Conservation (phyloP, 64 coral and sea anemone species). For the Dendronephthya gigantea region DNA sequence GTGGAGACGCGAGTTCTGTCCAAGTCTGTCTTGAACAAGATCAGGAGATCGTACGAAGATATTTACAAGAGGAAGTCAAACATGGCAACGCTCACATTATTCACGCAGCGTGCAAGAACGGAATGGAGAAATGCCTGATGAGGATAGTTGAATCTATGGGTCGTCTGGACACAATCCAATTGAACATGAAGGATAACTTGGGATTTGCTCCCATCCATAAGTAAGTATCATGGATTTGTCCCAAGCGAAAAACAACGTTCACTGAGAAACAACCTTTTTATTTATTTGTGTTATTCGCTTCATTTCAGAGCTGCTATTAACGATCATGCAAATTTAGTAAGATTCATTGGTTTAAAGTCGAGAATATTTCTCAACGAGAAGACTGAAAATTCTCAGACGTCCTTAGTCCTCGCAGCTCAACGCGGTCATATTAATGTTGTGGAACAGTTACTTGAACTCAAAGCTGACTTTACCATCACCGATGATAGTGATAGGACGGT, state of each 20-base stretch:
- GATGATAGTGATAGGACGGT: neutral
- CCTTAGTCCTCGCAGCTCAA: neutral
- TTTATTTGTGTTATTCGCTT: neutral
- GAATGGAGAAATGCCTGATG: neutral
- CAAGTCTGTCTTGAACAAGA: neutral
- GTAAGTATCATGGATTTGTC: neutral
- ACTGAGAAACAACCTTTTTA: too few species aligned
- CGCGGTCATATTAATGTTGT: neutral
- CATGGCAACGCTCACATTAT: neutral
- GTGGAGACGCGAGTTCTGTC: neutral
- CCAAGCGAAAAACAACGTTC: too few species aligned
- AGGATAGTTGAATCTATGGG: neutral
- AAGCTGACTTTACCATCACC: neutral
- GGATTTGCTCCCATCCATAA: neutral
- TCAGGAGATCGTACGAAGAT: neutral
- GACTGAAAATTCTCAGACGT: neutral
- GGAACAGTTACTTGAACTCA: neutral
- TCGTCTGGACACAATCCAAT: neutral
- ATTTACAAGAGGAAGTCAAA: neutral
- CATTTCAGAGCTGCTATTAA: neutral
- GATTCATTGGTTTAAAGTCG: neutral
- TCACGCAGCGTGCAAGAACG: neutral
- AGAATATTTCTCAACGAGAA: neutral
- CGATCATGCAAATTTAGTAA: neutral
- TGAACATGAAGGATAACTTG: neutral